A percentile compares a stretch with the other conserved stretches of the same genome.
phyloP scores from a whole-genome alignment of 2,113 vertebrate genomes.

The Xiphophorus hellerii region DNA sequence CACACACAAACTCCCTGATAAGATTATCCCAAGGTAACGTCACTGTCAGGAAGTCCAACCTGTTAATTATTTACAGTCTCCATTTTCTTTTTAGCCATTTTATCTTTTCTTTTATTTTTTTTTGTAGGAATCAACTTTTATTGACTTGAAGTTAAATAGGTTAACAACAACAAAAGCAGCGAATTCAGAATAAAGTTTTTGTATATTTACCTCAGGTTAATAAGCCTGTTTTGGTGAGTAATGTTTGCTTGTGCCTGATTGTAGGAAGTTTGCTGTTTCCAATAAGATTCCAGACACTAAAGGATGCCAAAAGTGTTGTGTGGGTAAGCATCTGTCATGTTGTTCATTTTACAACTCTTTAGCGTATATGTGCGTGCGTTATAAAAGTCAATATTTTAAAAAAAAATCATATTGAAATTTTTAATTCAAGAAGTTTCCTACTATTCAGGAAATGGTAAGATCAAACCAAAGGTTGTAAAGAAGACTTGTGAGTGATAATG shows the following conservation, averaged over 20 bases:
- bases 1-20: constrained; percentile 95
- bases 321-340: constrained; percentile 80
- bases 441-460: background rate
- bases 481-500: background rate
- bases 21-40: constrained; percentile 91
- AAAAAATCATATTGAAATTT: background rate
- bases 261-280: constrained; percentile 95
- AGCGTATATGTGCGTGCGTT: no score
- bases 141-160: background rate
- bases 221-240: no score
- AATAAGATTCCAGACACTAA: constrained; percentile 99
- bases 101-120: background rate
- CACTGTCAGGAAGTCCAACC: background rate
- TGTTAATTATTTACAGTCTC: background rate
- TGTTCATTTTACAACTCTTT: background rate
- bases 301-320: constrained; percentile 98
- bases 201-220: no score
- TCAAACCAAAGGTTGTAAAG: background rate
- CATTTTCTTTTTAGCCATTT: background rate
- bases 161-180: background rate
- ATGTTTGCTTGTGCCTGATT: constrained; percentile 48
- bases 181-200: background rate
- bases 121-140: background rate
- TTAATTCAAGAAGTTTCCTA: background rate
- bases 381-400: no score